Percentiles rank a stretch among this genome's conserved stretches.
Conservation (phyloP, 2,888 invertebrate genomes). For the Cheilosia impressa region DNA sequence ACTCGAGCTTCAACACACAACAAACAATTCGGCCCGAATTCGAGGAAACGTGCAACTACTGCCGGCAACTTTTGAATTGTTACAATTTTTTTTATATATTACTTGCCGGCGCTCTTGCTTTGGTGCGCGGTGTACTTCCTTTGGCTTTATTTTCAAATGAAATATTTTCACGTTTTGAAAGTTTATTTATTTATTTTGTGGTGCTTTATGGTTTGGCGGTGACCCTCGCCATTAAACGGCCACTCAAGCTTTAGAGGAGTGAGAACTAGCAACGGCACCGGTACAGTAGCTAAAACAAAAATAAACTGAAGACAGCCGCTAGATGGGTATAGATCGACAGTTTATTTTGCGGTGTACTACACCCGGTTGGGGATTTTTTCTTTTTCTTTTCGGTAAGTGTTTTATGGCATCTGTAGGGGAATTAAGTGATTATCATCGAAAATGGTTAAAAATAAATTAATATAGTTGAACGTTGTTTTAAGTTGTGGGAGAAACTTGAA, state of each 20-base stretch:
- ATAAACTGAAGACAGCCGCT: not conserved
- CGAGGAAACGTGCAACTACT: conserved; percentile 52
- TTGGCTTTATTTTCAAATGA: conserved; percentile 32
- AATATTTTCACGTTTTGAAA: conserved; percentile 63
- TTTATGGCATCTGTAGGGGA: not conserved
- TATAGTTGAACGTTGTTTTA: no score
- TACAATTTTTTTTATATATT: conserved; percentile 11
- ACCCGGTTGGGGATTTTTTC: conserved; percentile 4
- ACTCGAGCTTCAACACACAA: not conserved
- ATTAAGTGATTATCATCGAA: no score
- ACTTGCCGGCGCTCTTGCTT: conserved; percentile 3
- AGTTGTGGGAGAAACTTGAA: no score
- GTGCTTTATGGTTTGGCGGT: conserved; percentile 50
- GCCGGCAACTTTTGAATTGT: conserved; percentile 33
- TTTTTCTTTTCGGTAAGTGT: conserved; percentile 9
- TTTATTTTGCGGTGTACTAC: conserved; percentile 4
- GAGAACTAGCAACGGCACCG: not conserved
- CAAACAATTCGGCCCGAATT: conserved; percentile 34
- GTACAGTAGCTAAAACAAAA: conserved; percentile 8
- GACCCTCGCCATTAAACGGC: conserved; percentile 45
- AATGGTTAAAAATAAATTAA: no score
- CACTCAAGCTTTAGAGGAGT: conserved; percentile 21
- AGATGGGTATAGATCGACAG: conserved; percentile 9
- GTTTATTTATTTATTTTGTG: conserved; percentile 53
- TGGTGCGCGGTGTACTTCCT: conserved; percentile 19